Conservation (phyloP, 2,888 invertebrate genomes). For the Watsonalla binaria region DNA sequence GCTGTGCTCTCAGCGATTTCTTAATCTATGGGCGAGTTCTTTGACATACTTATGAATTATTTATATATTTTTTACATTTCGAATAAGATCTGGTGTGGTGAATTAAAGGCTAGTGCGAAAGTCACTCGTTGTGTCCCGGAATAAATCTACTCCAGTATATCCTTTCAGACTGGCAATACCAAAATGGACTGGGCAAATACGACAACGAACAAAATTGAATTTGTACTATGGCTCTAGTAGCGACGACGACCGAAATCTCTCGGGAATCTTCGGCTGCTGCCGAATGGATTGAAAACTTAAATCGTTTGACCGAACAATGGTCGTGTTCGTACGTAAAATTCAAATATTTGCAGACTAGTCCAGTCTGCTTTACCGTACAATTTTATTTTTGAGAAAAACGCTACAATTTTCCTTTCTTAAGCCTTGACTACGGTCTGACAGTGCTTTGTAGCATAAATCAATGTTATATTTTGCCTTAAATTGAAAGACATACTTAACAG, state of each 20-base stretch:
- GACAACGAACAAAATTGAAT: conserved; percentile 62
- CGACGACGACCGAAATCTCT: conserved; percentile 34
- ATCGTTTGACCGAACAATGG: conserved; percentile 27
- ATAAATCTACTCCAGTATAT: conserved; percentile 37
- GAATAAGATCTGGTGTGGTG: conserved; percentile 21
- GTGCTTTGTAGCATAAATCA: neutral
- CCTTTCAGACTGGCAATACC: conserved; percentile 43
- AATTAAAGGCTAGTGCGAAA: conserved; percentile 21
- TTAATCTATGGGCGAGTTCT: too few species aligned
- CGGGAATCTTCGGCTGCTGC: conserved; percentile 32
- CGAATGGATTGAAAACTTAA: conserved; percentile 30
- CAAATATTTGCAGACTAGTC: neutral
- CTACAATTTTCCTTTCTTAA: neutral
- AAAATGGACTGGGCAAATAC: conserved; percentile 57
- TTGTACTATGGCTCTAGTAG: conserved; percentile 43
- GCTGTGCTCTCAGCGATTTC: too few species aligned
- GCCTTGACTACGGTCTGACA: neutral
- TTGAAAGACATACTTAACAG: too few species aligned
- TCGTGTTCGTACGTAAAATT: conserved; percentile 11
- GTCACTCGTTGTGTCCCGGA: conserved; percentile 25
- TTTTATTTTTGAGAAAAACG: neutral
- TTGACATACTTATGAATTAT: too few species aligned
- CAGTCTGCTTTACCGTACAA: too few species aligned
- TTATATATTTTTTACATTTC: too few species aligned
- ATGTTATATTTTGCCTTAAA: neutral